Conservation (phyloP, 2,888 invertebrate genomes). For the Leptinotarsa tumamoca region DNA sequence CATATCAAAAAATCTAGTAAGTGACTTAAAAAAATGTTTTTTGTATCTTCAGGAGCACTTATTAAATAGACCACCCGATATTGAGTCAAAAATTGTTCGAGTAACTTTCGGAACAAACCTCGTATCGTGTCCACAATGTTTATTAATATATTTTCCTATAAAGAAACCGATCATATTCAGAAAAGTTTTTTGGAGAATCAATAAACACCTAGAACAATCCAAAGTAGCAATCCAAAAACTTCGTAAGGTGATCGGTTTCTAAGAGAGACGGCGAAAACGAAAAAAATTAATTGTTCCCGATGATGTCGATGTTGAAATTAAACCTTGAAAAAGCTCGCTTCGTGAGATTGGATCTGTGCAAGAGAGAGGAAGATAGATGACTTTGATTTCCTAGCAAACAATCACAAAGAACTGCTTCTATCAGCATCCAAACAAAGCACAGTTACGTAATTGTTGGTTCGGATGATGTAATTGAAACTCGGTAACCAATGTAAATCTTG, state of each 20-base stretch:
- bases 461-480: conserved; percentile 6
- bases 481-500: not conserved
- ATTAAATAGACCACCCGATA: not conserved
- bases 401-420: conserved; percentile 19
- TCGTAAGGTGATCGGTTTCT: not conserved
- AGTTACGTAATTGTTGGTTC: conserved; percentile 16
- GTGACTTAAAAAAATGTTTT: too few relatives aligned
- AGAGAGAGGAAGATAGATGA: conserved; percentile 2
- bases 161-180: not conserved
- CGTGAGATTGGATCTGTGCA: conserved; percentile 13
- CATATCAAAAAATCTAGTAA: too few relatives aligned
- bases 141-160: not conserved
- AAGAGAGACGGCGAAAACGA: conserved; percentile 7
- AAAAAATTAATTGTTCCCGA: conserved; percentile 10
- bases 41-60: too few relatives aligned
- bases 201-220: not conserved
- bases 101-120: not conserved
- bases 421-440: conserved; percentile 22
- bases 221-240: conserved; percentile 4
- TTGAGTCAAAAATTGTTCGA: not conserved
- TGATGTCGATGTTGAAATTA: conserved; percentile 13
- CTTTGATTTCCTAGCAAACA: conserved; percentile 22
- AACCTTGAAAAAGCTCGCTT: conserved; percentile 20
- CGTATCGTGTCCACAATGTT: not conserved
- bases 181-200: not conserved